Evolutionary conservation across 2,797 vertebrate species (phyloP).

Genomic region (Decapterus maruadsi): DNA sequence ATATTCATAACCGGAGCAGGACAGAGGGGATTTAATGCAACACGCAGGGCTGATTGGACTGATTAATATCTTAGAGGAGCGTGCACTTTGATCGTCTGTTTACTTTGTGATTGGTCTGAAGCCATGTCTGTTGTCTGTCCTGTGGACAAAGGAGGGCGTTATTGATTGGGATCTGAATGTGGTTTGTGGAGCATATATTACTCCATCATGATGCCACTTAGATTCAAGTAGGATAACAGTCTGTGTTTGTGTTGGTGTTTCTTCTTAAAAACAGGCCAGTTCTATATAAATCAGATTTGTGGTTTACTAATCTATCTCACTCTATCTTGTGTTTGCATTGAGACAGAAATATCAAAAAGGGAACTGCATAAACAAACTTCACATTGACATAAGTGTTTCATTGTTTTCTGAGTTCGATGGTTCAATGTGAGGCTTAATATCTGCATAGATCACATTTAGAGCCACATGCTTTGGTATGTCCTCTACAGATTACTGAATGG

Average conservation of each 20-base stretch:
- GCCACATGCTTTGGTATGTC: too few relatives aligned
- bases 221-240: not conserved
- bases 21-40: slow-evolving; percentile 62
- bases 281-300: not conserved
- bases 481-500: too few relatives aligned
- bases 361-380: slow-evolving; percentile 10
- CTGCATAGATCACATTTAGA: not conserved
- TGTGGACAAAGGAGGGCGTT: slow-evolving; percentile 7
- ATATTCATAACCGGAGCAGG: slow-evolving; percentile 76
- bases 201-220: not conserved
- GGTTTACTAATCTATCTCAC: not conserved
- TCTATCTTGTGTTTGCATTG: not conserved
- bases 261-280: not conserved
- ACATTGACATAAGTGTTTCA: not conserved
- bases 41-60: slow-evolving; percentile 64
- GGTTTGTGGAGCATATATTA: slow-evolving; percentile 7
- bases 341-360: slow-evolving; percentile 15
- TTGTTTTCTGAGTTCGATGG: too few relatives aligned
- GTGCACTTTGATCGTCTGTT: slow-evolving; percentile 67
- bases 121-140: slow-evolving; percentile 33
- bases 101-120: slow-evolving; percentile 58
- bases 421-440: not conserved
- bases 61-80: slow-evolving; percentile 71
- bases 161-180: not conserved
- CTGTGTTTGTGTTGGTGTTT: not conserved